Conservation (phyloP, 1,140 invertebrate species). For the Drosophila sucinea region DNA sequence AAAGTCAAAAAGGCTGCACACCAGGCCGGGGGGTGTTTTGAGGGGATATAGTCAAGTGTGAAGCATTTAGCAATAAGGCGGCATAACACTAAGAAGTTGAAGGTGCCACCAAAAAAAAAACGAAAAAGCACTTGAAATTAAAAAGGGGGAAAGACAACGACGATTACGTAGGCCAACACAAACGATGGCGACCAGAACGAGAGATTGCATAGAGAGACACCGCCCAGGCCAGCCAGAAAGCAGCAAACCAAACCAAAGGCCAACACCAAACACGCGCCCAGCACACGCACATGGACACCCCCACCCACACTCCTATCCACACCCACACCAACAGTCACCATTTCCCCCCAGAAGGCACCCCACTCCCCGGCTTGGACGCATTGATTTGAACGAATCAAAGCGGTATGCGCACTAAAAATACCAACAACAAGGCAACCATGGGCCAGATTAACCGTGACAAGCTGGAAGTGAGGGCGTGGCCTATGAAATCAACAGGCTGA, state of each 20-base stretch:
- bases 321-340: background rate
- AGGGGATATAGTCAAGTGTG: constrained; percentile 19
- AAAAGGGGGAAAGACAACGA: constrained; percentile 68
- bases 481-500: constrained; percentile 57
- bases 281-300: constrained; percentile 40
- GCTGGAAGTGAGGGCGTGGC: constrained; percentile 68
- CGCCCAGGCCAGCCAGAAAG: constrained; percentile 36
- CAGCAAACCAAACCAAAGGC: constrained; percentile 61
- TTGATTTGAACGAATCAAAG: constrained; percentile 81
- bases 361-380: constrained; percentile 55
- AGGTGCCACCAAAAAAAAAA: constrained; percentile 31
- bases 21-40: constrained; percentile 8
- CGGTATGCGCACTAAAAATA: constrained; percentile 81
- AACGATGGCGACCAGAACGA: constrained; percentile 20
- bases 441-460: constrained; percentile 68
- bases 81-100: constrained; percentile 24
- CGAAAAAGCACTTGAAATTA: constrained; percentile 63
- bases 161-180: constrained; percentile 58
- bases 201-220: constrained; percentile 20
- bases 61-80: constrained; percentile 19
- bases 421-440: constrained; percentile 67
- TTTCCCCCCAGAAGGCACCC: constrained; percentile 5
- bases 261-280: constrained; percentile 52
- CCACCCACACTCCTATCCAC: background rate
- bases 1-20: constrained; percentile 38